Base-by-base conservation (phyloP, 2,888 invertebrate species). In the Blera fallax region DNA sequence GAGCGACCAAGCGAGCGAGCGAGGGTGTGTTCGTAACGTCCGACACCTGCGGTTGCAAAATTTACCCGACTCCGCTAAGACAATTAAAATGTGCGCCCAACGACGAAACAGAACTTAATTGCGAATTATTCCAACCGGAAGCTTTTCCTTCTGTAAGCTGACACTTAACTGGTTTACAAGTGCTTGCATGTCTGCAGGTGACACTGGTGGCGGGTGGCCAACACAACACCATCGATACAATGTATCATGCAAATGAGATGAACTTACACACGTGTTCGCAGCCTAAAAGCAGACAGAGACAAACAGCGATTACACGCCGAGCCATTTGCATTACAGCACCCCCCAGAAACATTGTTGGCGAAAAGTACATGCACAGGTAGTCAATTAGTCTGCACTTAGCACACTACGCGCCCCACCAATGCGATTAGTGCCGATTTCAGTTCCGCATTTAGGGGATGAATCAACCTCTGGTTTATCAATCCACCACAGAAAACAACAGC, bases 71-170 rank as follows among this genome's bases (percentile, higher is more conserved):
- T n/a, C n/a, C 29, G 27, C 48, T 77, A 82, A 77, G 82, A 82
- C 70, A 82, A 82, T 82, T 82, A 77, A 77, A 72, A 65, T 65
- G 29, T 58, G 24, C 24, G 37, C 56, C 58, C 80, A 62, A 21
- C 60, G 67, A 54, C 69, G 69, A 60, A 73, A 81, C 58, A 84
- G 70, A 80, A 84, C 74, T 84, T 84, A 84, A 84, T 84, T 84
- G 84, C 84, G 80, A 84, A 85, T 85, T 81, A 85, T 81, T 81
- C 81, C 76, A 85, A 85, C 85, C 85, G 85, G 85, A 85, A 85
- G 85, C 72, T 81, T 81, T 62, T 72, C 60, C 81, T 72, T 60
- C 54, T 77, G 81, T 85, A 85, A 85, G 76, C 85, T 81, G 85
- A 85, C 81, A 85, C 85, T 85, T 85, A 81, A 85, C 85, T 85